A percentile compares a stretch with the other conserved stretches of the same genome.
These are phyloP conservation scores for Andrena minutula DNA, from an alignment of 2,888 invertebrate genomes.

Conservation along the genomic window DNA sequence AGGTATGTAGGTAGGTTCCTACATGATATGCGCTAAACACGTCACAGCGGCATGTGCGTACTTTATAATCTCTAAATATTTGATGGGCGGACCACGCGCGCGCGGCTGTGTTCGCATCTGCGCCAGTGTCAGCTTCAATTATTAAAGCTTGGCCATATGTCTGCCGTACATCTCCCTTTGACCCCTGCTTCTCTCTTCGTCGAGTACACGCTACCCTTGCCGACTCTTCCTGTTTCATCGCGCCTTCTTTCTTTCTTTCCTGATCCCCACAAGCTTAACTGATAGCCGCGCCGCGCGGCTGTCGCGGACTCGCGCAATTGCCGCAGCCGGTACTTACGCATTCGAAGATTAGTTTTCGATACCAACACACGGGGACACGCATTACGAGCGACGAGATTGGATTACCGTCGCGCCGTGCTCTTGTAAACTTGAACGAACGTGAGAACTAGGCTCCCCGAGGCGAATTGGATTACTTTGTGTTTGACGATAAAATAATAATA, in stretches of 20 bases:
- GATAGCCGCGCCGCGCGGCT: conserved; percentile 5
- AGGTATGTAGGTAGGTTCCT: background rate
- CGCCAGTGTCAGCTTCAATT: conserved; percentile 79
- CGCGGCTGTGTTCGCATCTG: conserved; percentile 75
- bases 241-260: background rate
- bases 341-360: background rate
- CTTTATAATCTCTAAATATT: conserved; percentile 81
- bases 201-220: conserved; percentile 10
- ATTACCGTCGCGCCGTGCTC: too few species aligned
- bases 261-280: conserved; percentile 2
- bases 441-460: too few species aligned
- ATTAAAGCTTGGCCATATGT: conserved; percentile 80
- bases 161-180: conserved; percentile 21
- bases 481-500: too few species aligned
- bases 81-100: conserved; percentile 72
- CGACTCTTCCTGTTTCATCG: background rate
- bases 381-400: too few species aligned
- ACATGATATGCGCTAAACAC: conserved; percentile 24
- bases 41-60: conserved; percentile 44
- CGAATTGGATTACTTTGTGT: too few species aligned
- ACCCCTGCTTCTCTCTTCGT: conserved; percentile 5
- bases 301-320: conserved; percentile 15
- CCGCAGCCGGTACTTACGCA: background rate
- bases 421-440: too few species aligned
- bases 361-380: too few species aligned